Conservation (phyloP, 2,888 invertebrate genomes). For the Brachylomia viminalis region DNA sequence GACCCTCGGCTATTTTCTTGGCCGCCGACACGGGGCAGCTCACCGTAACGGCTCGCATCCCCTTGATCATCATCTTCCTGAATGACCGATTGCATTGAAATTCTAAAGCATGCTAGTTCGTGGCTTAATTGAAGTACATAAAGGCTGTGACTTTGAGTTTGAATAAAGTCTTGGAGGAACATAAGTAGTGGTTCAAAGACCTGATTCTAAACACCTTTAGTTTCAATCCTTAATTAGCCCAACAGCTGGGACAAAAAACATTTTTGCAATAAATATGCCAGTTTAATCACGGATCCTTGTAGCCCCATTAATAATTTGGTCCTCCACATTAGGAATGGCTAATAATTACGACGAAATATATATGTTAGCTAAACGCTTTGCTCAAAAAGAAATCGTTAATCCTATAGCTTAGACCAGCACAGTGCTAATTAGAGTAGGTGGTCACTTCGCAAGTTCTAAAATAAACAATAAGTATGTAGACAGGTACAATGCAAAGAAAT, state of each 20-base stretch:
- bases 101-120: no score
- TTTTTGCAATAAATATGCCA: no score
- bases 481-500: not conserved
- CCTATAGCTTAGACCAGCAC: not conserved
- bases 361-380: conserved; percentile 23
- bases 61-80: no score
- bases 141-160: not conserved
- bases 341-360: conserved; percentile 3
- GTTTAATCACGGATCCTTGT: not conserved
- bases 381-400: conserved; percentile 3
- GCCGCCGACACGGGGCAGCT: no score
- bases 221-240: not conserved
- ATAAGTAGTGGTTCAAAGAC: not conserved
- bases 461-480: not conserved
- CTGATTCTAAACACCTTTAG: not conserved
- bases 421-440: conserved; percentile 36
- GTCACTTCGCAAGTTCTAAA: conserved; percentile 33
- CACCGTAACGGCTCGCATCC: no score
- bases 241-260: not conserved
- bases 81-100: no score
- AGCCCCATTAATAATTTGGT: not conserved
- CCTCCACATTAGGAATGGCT: not conserved
- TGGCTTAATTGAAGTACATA: no score
- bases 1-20: no score
- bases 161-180: not conserved